phyloP scores from a whole-genome alignment of 2,797 vertebrate species.

The Ataeniobius toweri region DNA sequence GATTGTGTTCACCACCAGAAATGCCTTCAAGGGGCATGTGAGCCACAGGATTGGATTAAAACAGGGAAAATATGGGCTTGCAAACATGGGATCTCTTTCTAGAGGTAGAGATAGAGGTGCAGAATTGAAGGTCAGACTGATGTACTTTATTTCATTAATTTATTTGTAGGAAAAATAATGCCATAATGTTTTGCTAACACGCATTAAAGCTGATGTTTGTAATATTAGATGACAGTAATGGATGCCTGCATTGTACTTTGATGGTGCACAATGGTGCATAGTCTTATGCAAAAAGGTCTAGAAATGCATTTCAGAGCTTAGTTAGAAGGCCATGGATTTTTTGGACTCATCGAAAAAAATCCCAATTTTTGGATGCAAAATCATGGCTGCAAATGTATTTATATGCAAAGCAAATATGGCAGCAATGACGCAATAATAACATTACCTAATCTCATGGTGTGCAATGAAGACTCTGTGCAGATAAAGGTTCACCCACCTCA shows the following conservation, averaged over 20 bases:
- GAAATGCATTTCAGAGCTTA: neutral
- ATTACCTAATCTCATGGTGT: neutral
- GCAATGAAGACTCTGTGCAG: neutral
- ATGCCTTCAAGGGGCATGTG: too few species aligned
- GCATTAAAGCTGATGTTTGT: neutral
- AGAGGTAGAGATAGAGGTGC: neutral
- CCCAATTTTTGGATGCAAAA: neutral
- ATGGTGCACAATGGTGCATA: neutral
- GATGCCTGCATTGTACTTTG: neutral
- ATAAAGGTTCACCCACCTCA: neutral
- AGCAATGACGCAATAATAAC: neutral
- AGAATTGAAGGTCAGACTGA: neutral
- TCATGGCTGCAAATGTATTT: neutral
- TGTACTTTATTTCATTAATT: neutral
- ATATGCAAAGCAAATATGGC: neutral
- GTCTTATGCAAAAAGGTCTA: neutral
- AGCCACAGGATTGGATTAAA: neutral
- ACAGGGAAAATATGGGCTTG: neutral
- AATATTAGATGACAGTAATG: neutral
- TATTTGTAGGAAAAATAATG: neutral
- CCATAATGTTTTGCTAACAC: neutral
- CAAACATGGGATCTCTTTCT: neutral
- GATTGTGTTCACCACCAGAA: neutral
- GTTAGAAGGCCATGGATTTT: neutral
- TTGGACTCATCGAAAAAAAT: neutral